Conservation (phyloP, 2,888 invertebrate genomes). For the Brachyptera risi region DNA sequence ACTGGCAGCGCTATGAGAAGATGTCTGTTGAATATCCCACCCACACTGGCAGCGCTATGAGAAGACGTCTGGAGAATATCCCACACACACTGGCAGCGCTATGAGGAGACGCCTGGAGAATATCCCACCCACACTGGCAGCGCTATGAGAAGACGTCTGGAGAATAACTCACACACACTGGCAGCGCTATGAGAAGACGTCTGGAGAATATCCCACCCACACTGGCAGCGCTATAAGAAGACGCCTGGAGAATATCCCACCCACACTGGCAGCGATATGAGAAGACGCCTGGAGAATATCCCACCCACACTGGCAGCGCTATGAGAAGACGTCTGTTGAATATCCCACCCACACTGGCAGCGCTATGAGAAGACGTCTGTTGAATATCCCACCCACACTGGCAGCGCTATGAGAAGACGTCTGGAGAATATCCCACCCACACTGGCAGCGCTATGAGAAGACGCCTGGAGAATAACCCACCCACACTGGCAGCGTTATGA, state of each 20-base stretch:
- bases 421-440: neutral
- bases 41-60: neutral
- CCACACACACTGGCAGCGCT: neutral
- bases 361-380: neutral
- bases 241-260: neutral
- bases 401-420: neutral
- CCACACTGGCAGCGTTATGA: neutral
- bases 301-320: neutral
- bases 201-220: neutral
- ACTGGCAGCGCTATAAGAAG: neutral
- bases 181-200: neutral
- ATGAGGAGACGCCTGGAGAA: neutral
- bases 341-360: neutral
- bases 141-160: neutral
- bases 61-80: neutral
- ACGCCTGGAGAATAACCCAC: neutral
- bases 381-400: neutral
- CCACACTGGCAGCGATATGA: neutral
- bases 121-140: neutral
- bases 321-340: neutral
- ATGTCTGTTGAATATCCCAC: neutral
- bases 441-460: neutral
- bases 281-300: neutral
- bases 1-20: neutral
- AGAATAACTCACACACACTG: neutral